Evolutionary conservation across 2,888 invertebrate genomes (phyloP), one percentile per base, ranked within the genome.

Genomic region (Scaptomyza tumidula): DNA sequence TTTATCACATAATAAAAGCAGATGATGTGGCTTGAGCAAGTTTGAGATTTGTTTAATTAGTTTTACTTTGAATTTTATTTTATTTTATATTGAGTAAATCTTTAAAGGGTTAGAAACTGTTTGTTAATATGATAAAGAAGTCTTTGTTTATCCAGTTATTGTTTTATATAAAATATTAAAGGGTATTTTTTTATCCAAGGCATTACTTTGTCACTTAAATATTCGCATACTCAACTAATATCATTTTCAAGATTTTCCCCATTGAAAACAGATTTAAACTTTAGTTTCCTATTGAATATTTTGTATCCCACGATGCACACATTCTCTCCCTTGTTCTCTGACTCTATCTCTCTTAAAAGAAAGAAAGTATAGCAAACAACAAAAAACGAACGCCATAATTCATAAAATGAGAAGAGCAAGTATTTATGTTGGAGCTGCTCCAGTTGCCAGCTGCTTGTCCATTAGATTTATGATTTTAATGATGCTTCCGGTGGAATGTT

Each of bases 391-490:
- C 41, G 59, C 59, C 77, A 82, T 71, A 71, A 81, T 63, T 81
- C 60, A 68, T 14, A 41, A 41, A 73, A 65, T 37, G 45, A 49
- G 50, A 50, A 35, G 35, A 24, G 35, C 19, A 35, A 50, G 19
- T 53, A 50, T 74, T 45, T 45, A 41, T 41, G 16, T 41, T 41
- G 41, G 45, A 45, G 71, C 58, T 62, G 63, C 56, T 62, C 61
- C 67, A 75, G 75, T 53, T 53, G 67, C 60, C 74, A 74, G 58
- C 59, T 67, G 85, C 62, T 74, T 69, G 64, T 58, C 71, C 84
- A 76, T 76, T 76, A 83, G 79, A 83, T 86, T 83, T 86, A 83
- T 81, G 81, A 71, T 79, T 74, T 77, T 67, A 79, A 84, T 86
- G 77, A 83, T 72, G 75, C 44, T 55, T 49, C 31, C 55, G 41